Percentiles rank a stretch among this genome's conserved stretches.
phyloP scores from a whole-genome alignment of 1,140 invertebrate genomes.

The Anastrepha obliqua region DNA sequence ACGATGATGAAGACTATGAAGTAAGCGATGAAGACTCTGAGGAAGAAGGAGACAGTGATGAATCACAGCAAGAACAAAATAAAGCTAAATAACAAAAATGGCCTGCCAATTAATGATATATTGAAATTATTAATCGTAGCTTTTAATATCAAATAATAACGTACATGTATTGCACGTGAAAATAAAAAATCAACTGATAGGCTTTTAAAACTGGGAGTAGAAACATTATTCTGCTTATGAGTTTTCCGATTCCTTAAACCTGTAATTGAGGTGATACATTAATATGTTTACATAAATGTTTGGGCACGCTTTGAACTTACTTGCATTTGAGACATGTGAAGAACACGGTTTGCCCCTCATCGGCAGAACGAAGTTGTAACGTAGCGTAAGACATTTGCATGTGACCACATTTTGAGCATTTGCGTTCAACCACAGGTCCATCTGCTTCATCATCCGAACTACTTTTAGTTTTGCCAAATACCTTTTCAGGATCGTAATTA shows the following conservation, averaged over 20 bases:
- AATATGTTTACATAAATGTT: slow-evolving; percentile 48
- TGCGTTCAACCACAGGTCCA: slow-evolving; percentile 88
- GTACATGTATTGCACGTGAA: not conserved
- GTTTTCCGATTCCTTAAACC: slow-evolving; percentile 84
- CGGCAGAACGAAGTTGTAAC: slow-evolving; percentile 94
- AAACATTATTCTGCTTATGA: slow-evolving; percentile 75
- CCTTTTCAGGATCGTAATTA: slow-evolving; percentile 75
- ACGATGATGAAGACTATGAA: slow-evolving; percentile 77
- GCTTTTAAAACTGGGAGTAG: not conserved
- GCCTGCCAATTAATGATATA: not conserved
- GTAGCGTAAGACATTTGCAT: slow-evolving; percentile 96
- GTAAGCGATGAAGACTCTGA: slow-evolving; percentile 65
- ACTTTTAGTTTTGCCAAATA: slow-evolving; percentile 72
- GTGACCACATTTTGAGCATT: slow-evolving; percentile 92
- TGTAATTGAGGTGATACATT: slow-evolving; percentile 75
- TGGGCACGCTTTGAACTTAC: slow-evolving; percentile 75
- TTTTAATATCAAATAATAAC: slow-evolving; percentile 3
- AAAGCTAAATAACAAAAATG: slow-evolving; percentile 38
- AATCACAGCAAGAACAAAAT: slow-evolving; percentile 73
- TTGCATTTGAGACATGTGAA: slow-evolving; percentile 97
- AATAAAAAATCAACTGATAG: not conserved
- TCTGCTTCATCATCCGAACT: slow-evolving; percentile 75
- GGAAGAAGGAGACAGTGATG: slow-evolving; percentile 76
- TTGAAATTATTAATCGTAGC: not conserved
- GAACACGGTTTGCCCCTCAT: slow-evolving; percentile 99